Evolutionary conservation across 2,113 vertebrate species (phyloP), one percentile per base, ranked within the genome.

Genomic region (Nyctibius bracteatus): DNA sequence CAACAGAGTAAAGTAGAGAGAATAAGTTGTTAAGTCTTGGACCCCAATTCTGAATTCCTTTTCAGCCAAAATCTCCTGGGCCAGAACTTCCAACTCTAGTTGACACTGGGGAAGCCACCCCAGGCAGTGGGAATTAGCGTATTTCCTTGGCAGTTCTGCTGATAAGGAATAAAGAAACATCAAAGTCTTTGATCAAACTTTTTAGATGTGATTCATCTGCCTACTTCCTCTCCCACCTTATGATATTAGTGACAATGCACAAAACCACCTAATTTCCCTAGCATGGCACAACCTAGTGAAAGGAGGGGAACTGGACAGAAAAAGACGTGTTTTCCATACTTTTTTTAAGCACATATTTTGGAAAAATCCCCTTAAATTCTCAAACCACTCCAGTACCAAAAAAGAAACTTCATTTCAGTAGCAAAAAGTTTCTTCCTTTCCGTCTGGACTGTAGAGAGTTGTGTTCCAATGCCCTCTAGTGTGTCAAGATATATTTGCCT

Each of bases 401-500:
- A 80, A 25, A 24, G 14, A 51, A 62, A 70, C n/a, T 66, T 65
- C 6, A 23, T 67, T 90, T 90, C 30, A 51, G 30, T 35, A 49
- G 14, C 39, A 83, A 22, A 23, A 46, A 2, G 4, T 41, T 49
- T 51, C 35, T 72, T 62, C 63, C 15, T 44, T 37, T 5, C 2
- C 15, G 12, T 72, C 33, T 9, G 31, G 10, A 25, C 75, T 35
- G 41, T 27, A 62, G 20, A 37, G 33, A 46, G 55, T 22, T 92
- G 94, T 87, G 62, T 73, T 95, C 86, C 54, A 33, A 17, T 87
- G 95, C 94, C 96, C 91, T 93, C 95, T 96, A 94, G 95, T 5
- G 94, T 63, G 49, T 18, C 21, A 74, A 84, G 5, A 67, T 47
- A 91, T 67, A 81, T 47, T 84, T 94, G 57, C 68, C 8, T 74